A percentile compares a stretch with the other conserved stretches of the same genome.
Conservation (phyloP, 2,113 vertebrate species). For the Thamnaconus septentrionalis region DNA sequence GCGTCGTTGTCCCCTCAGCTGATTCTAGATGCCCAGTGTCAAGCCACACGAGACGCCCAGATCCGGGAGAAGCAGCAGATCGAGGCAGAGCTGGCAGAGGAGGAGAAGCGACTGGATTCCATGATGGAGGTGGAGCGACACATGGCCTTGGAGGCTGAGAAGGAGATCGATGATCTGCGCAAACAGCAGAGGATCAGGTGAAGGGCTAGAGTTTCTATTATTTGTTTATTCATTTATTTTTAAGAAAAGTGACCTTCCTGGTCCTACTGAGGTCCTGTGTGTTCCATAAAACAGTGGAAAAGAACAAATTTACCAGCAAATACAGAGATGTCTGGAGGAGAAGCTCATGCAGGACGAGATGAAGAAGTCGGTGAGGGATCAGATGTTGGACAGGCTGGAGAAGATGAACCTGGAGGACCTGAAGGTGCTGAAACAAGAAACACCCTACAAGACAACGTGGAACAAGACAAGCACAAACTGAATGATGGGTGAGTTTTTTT, state of each 20-base stretch:
- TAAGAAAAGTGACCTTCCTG: too few relatives aligned
- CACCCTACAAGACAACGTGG: not conserved
- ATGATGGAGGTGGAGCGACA: constrained; percentile 87
- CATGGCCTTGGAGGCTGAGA: constrained; percentile 73
- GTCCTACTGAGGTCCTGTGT: constrained; percentile 1
- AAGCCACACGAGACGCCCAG: constrained; percentile 85
- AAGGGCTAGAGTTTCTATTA: not conserved
- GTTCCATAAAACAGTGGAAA: constrained; percentile 72
- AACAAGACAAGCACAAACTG: not conserved
- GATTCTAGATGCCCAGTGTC: constrained; percentile 84
- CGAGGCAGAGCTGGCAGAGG: constrained; percentile 73
- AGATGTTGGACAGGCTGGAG: constrained; percentile 74
- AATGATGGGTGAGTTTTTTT: not conserved
- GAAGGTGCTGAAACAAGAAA: constrained; percentile 65
- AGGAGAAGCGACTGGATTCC: constrained; percentile 81
- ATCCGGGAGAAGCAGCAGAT: constrained; percentile 85
- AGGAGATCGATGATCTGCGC: constrained; percentile 73
- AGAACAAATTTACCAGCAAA: constrained; percentile 81
- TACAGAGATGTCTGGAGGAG: constrained; percentile 76
- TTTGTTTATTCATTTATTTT: too few relatives aligned
- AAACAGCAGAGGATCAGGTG: constrained; percentile 78
- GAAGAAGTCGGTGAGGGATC: constrained; percentile 79
- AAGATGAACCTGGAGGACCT: constrained; percentile 80
- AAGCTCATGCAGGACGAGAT: constrained; percentile 69
- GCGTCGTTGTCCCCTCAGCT: constrained; percentile 65